Evolutionary conservation across 2,113 vertebrate species (phyloP), one percentile per base, ranked within the genome.

Genomic region (Colinus virginianus): DNA sequence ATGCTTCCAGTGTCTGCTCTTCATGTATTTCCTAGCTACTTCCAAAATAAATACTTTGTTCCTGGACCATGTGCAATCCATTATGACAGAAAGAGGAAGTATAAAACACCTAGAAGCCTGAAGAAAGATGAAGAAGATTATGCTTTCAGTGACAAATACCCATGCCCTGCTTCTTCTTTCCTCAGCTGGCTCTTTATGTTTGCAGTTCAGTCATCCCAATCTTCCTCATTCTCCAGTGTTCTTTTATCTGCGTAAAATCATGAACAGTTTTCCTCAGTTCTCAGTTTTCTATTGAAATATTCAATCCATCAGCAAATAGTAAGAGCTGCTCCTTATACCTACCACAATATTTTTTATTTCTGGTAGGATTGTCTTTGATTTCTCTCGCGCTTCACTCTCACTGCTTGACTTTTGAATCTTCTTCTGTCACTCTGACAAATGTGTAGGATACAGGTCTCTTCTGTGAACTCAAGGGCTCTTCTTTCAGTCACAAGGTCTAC

Each of bases 381-480:
- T 9, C 0, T 80, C 9, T 78, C 36, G 71, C 25, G 19, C 7
- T 45, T 46, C 30, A 76, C 10, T 78, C 34, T 82, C 34, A 19
- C 7, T 45, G 30, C 26, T 61, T 43, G 56, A 45, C 19, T 85
- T 69, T 26, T 51, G 9, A 51, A 69, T 70, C 22, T 78, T 22
- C 8, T 67, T 6, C 43, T 71, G 11, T 13, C 4, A 59, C 8
- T 1, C 28, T 42, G 69, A 85, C 22, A 70, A 95, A 53, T 8
- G 4, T 36, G 34, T 15, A 48, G 14, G 5, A 9, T 53, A 20
- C 13, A 49, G 12, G 6, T 71, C 15, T 12, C 1, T 1, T 12
- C 26, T 9, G 3, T 36, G 7, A 6, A 51, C 3, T 32, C 0
- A 0, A 46, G 53, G 6, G 3, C 45, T 30, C 11, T 48, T 49